phyloP scores from a whole-genome alignment of 2,113 vertebrate species.

The Cyanoderma ruficeps region DNA sequence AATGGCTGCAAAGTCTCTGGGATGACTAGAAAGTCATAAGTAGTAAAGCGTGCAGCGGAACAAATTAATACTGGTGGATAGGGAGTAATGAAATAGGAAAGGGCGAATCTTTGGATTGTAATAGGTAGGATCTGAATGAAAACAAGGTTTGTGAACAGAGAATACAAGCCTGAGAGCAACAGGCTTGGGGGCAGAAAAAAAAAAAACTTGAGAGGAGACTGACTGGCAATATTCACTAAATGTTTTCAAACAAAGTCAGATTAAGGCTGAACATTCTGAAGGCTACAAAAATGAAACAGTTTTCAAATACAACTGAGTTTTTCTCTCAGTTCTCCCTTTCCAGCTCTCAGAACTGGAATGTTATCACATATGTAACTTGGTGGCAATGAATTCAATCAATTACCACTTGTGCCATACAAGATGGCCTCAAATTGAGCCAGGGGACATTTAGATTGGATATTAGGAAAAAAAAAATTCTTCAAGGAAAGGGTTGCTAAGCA shows the following conservation, averaged over 20 bases:
- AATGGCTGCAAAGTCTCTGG: background rate
- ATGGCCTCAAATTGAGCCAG: background rate
- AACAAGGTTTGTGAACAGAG: background rate
- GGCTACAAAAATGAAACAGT: constrained; percentile 75
- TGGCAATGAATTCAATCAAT: background rate
- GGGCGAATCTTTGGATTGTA: background rate
- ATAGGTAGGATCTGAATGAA: background rate
- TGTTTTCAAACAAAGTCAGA: background rate
- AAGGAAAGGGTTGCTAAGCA: background rate
- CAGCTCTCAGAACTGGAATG: background rate
- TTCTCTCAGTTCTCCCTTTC: background rate
- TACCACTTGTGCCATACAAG: background rate
- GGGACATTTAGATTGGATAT: background rate
- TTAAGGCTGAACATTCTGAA: constrained; percentile 65
- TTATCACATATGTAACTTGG: too few relatives aligned
- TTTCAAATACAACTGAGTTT: constrained; percentile 67
- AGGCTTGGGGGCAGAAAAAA: background rate
- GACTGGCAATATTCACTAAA: background rate
- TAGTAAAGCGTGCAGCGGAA: background rate
- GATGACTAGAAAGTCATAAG: background rate
- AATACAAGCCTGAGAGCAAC: background rate
- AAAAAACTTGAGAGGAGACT: background rate
- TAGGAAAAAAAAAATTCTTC: background rate
- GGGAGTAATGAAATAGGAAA: background rate
- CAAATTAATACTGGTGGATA: background rate